These are phyloP conservation scores for Argyra leucocephala DNA, from an alignment of 2,888 invertebrate species.

Conservation along the genomic window DNA sequence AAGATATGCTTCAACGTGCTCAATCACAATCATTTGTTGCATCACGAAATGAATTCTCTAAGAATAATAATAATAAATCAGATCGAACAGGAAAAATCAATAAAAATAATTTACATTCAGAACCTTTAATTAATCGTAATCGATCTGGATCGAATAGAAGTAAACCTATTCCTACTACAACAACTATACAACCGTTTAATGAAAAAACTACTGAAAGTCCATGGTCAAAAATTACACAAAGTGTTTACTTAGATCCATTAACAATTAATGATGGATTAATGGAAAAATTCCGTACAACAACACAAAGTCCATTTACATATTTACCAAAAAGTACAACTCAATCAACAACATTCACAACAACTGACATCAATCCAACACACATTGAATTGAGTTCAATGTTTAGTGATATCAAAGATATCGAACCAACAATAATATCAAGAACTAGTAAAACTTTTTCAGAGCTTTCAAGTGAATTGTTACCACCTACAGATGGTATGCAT, in stretches of 20 bases:
- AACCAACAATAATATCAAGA: constrained; percentile 36
- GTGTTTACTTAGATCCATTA: constrained; percentile 60
- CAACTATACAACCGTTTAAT: constrained; percentile 15
- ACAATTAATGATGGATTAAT: constrained; percentile 59
- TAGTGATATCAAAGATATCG: constrained; percentile 16
- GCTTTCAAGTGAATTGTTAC: constrained; percentile 42
- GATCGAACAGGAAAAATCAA: constrained; percentile 13
- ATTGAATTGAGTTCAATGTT: constrained; percentile 31
- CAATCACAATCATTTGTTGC: constrained; percentile 61
- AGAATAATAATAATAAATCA: constrained; percentile 17
- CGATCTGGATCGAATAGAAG: not conserved
- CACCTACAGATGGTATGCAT: constrained; percentile 56
- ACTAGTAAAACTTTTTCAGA: constrained; percentile 1
- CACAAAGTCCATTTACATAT: constrained; percentile 41
- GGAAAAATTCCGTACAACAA: constrained; percentile 36
- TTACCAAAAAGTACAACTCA: constrained; percentile 29
- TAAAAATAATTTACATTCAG: constrained; percentile 16
- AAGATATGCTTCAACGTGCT: constrained; percentile 58
- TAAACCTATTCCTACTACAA: not conserved
- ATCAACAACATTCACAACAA: constrained; percentile 25
- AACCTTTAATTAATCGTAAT: not conserved
- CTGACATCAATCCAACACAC: constrained; percentile 37
- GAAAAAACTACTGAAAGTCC: constrained; percentile 40
- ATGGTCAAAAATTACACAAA: constrained; percentile 49
- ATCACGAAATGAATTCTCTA: constrained; percentile 43